Conservation (phyloP, 2,888 invertebrate genomes). For the Frankliniella intonsa region DNA sequence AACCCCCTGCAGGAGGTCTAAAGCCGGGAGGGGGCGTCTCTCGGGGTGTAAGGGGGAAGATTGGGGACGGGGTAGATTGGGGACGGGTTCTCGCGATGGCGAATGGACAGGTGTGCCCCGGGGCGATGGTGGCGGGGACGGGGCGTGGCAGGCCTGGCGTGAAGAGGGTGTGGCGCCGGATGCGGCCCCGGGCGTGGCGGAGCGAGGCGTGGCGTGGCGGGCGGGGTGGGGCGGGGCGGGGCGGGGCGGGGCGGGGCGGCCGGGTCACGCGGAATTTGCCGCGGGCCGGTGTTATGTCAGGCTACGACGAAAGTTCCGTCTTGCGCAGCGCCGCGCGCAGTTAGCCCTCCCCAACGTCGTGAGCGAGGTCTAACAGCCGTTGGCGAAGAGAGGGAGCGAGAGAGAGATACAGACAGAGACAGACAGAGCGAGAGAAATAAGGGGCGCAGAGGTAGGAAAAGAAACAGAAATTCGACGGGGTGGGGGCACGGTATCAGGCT, state of each 20-base stretch:
- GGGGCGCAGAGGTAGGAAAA: no score
- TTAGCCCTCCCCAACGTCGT: no score
- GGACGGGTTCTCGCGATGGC: neutral
- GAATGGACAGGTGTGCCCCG: neutral
- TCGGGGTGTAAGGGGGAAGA: no score
- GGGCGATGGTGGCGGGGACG: neutral
- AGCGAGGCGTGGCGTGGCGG: neutral
- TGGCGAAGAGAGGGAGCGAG: no score
- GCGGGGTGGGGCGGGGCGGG: neutral
- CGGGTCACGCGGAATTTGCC: neutral
- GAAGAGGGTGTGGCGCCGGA: neutral
- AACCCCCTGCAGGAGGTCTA: neutral
- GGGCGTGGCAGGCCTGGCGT: neutral
- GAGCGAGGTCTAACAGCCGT: neutral
- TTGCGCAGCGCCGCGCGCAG: neutral
- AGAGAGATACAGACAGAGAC: no score
- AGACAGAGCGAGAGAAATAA: no score
- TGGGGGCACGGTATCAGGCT: no score
- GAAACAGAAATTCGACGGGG: no score
- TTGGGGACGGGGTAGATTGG: neutral
- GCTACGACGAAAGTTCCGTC: neutral
- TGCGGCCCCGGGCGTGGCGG: neutral
- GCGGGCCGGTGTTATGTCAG: neutral
- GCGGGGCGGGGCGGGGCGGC: neutral
- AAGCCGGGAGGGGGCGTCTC: neutral